A percentile compares a stretch with the other conserved stretches of the same genome.
These are phyloP conservation scores for Nestor notabilis DNA, from an alignment of 2,113 vertebrate species.

Conservation along the genomic window DNA sequence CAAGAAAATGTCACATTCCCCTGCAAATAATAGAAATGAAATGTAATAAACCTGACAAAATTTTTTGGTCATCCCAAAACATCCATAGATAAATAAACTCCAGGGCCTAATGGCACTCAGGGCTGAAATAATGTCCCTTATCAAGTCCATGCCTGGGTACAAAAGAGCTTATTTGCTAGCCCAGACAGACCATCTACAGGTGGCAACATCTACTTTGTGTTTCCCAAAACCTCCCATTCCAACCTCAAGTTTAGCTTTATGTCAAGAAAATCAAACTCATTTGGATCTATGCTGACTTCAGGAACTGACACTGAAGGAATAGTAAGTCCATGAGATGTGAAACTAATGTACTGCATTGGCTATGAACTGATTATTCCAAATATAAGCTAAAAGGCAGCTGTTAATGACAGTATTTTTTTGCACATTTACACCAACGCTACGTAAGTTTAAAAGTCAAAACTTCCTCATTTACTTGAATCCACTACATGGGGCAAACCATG, in stretches of 20 bases:
- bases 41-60: not conserved
- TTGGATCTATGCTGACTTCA: not conserved
- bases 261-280: not conserved
- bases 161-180: not conserved
- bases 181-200: not conserved
- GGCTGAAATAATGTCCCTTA: not conserved
- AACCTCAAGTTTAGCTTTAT: not conserved
- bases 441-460: not conserved
- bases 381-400: not conserved
- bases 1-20: slow-evolving; percentile 97
- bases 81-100: not conserved
- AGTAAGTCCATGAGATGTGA: not conserved
- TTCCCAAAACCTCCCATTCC: not conserved
- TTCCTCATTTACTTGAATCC: not conserved
- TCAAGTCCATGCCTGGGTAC: not conserved
- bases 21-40: slow-evolving; percentile 76
- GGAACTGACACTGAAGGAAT: not conserved
- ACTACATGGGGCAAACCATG: not conserved
- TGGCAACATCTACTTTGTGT: not conserved
- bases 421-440: not conserved
- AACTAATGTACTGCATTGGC: not conserved
- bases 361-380: not conserved
- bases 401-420: not conserved
- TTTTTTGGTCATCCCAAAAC: not conserved
- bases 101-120: not conserved